A percentile compares a stretch with the other conserved stretches of the same genome.
Evolutionary conservation across 1,140 invertebrate species (phyloP).

Genomic region (Arctopsyche grandis): DNA sequence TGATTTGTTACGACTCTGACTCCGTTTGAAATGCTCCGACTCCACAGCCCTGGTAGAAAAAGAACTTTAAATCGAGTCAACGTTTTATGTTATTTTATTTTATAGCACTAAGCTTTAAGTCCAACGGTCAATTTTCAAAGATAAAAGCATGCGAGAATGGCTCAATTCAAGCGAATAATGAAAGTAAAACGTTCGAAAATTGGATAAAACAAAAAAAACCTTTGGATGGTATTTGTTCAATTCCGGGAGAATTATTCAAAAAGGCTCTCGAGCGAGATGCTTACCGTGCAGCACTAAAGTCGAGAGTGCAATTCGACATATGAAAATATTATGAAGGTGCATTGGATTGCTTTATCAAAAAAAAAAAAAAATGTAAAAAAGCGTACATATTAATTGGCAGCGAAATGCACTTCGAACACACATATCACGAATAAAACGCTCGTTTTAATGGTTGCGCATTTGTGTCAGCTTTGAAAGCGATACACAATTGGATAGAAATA

Average conservation of each 20-base stretch:
- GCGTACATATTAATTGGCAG: too few relatives aligned
- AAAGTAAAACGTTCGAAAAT: constrained; percentile 5
- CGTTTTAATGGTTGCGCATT: too few relatives aligned
- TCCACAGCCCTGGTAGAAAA: neutral
- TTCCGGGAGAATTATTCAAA: constrained; percentile 32
- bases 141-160: constrained; percentile 27
- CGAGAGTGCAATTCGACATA: constrained; percentile 2
- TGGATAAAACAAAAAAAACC: neutral
- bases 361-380: too few relatives aligned
- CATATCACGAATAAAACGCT: too few relatives aligned
- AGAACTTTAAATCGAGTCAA: neutral
- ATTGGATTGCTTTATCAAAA: neutral
- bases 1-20: too few relatives aligned
- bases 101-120: neutral
- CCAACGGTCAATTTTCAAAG: constrained; percentile 35
- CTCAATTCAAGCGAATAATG: constrained; percentile 44
- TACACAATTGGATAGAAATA: neutral
- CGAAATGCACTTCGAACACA: too few relatives aligned
- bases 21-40: too few relatives aligned
- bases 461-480: neutral
- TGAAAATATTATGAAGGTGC: constrained; percentile 19
- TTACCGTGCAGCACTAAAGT: neutral
- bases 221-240: neutral
- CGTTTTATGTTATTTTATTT: neutral
- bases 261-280: constrained; percentile 8